Evolutionary conservation across 2,888 invertebrate genomes (phyloP), one percentile per base, ranked within the genome.

Genomic region (Microctonus hyperodae): DNA sequence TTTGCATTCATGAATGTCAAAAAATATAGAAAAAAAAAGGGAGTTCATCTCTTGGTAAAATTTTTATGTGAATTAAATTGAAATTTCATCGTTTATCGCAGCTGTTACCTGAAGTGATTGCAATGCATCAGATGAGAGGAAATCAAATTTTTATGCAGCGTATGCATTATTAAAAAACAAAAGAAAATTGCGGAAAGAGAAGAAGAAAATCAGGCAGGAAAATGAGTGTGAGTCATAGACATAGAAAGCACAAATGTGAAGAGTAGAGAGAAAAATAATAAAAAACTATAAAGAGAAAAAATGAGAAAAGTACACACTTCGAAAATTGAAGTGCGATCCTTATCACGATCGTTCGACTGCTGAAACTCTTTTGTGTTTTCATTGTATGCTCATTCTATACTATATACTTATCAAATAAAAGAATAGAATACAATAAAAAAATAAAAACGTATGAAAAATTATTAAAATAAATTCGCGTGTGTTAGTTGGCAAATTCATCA

Each of bases 181-280:
- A 53, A 53, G 37, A 22, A 56, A 40, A 37, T 35, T 20, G 37
- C 16, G 37, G 22, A 11, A 16, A 59, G 51, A 23, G 35, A 51
- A 28, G 51, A 57, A 51, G 61, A 28, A 37, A 51, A 60, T 44
- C 56, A 50, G 44, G 31, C 22, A 20, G 16, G 50, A 37, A 64
- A 50, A 60, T 50, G 48, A 57, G 63, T 53, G 66, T 44, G 60
- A 60, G 56, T 48, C 51, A 50, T 40, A 58, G 51, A 35, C 61
- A 44, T 55, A 65, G 9, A 65, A 65, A 55, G 63, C 50, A 63
- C 57, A 50, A 56, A 55, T 57, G 31, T 55, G 64, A 50, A 37
- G 37, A 51, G 31, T 51, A 59, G 64, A 37, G 56, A 25, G 35
- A 25, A 37, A 58, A 31, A 50, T 37, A 28, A 25, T 25, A 58